A percentile compares a stretch with the other conserved stretches of the same genome.
These are phyloP conservation scores for Philhelius pedissequus DNA, from an alignment of 2,888 invertebrate genomes.

Conservation along the genomic window DNA sequence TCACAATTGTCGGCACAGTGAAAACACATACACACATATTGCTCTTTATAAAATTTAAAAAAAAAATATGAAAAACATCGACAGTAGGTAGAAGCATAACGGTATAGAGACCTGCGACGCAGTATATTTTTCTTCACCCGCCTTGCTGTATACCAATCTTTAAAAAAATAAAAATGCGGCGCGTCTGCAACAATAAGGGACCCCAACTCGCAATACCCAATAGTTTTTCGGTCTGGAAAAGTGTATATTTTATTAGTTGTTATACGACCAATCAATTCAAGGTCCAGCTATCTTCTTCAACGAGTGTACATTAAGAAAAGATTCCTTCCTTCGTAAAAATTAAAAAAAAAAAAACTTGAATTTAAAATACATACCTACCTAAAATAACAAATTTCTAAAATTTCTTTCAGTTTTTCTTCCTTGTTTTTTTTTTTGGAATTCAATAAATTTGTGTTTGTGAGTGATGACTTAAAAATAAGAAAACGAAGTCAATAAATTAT, in stretches of 20 bases:
- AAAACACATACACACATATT: slow-evolving; percentile 9
- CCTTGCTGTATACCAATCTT: background rate
- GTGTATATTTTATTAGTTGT: slow-evolving; percentile 34
- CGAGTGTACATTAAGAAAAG: slow-evolving; percentile 35
- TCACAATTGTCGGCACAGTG: slow-evolving; percentile 56
- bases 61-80: background rate
- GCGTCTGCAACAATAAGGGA: slow-evolving; percentile 9
- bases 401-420: slow-evolving; percentile 17
- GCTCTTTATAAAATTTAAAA: background rate
- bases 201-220: background rate
- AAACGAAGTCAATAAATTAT: slow-evolving; percentile 10
- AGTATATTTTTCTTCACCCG: slow-evolving; percentile 39
- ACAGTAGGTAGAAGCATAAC: slow-evolving; percentile 19
- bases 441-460: background rate
- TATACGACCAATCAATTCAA: background rate
- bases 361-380: background rate
- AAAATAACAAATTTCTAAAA: background rate
- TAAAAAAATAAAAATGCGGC: slow-evolving; percentile 12
- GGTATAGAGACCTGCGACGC: slow-evolving; percentile 58
- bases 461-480: background rate
- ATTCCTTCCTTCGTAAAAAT: background rate
- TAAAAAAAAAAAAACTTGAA: background rate
- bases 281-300: slow-evolving; percentile 23
- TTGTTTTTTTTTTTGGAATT: slow-evolving; percentile 5
- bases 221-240: slow-evolving; percentile 28